Conservation (phyloP, 1,140 invertebrate genomes). For the Drosophila varians region DNA sequence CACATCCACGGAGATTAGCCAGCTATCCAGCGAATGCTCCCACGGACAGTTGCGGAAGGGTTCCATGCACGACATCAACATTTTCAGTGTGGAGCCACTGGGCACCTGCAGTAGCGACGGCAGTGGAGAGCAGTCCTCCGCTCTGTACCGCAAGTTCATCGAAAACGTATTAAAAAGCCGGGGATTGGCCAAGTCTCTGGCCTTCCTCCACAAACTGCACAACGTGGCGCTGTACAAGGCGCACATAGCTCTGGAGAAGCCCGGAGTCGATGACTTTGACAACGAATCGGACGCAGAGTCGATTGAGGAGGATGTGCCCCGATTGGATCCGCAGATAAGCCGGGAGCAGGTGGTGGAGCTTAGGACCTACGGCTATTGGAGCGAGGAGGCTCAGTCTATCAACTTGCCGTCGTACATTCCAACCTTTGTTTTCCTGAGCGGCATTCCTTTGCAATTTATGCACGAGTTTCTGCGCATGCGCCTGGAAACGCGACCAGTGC, state of each 20-base stretch:
- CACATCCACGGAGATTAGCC: constrained; percentile 77
- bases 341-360: constrained; percentile 77
- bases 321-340: constrained; percentile 76
- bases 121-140: constrained; percentile 67
- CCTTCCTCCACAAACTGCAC: constrained; percentile 90
- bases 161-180: constrained; percentile 94
- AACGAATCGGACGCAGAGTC: constrained; percentile 67
- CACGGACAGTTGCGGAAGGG: constrained; percentile 55
- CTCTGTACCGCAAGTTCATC: constrained; percentile 88
- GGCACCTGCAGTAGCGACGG: constrained; percentile 62
- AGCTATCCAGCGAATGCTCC: constrained; percentile 60
- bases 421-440: constrained; percentile 92
- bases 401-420: constrained; percentile 92
- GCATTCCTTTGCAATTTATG: constrained; percentile 92
- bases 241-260: constrained; percentile 87
- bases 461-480: constrained; percentile 94
- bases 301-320: constrained; percentile 83
- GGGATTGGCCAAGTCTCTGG: constrained; percentile 90
- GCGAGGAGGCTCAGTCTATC: constrained; percentile 89
- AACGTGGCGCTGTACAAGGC: constrained; percentile 88
- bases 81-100: constrained; percentile 77
- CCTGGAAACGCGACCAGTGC: constrained; percentile 91
- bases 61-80: constrained; percentile 80
- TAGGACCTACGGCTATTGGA: constrained; percentile 89
- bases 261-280: constrained; percentile 67